phyloP scores from a whole-genome alignment of 2,888 invertebrate species.

The Dysmachus trigonus region DNA sequence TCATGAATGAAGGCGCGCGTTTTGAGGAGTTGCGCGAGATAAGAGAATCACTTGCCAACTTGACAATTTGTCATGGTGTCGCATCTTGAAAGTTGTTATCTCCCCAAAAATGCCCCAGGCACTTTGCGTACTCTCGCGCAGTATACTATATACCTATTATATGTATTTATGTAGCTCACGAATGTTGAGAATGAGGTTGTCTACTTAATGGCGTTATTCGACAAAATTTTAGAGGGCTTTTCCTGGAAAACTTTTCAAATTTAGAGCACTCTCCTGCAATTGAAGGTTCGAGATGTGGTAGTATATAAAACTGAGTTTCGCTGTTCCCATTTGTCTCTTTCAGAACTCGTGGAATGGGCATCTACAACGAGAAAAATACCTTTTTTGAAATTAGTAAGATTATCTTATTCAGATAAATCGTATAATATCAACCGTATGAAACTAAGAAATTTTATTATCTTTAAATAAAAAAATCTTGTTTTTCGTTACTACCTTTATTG shows the following conservation, averaged over 20 bases:
- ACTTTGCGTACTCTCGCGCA: background rate
- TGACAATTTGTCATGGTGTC: constrained; percentile 40
- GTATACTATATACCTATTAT: background rate
- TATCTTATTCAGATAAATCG: no score
- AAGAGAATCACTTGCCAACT: constrained; percentile 34
- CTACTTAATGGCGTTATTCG: constrained; percentile 3
- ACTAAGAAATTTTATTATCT: no score
- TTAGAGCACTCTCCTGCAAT: background rate
- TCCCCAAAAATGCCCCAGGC: background rate
- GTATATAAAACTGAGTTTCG: background rate
- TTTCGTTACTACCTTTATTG: no score
- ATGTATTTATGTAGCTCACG: background rate
- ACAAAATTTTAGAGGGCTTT: background rate
- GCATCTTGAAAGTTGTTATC: constrained; percentile 32
- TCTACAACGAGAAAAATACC: no score
- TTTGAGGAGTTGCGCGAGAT: constrained; percentile 14
- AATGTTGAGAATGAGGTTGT: background rate
- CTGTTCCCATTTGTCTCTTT: background rate
- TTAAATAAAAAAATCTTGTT: no score
- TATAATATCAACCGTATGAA: no score
- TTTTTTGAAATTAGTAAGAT: no score
- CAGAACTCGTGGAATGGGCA: background rate
- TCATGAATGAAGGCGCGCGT: constrained; percentile 24
- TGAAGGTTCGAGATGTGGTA: background rate
- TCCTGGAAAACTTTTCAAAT: background rate